These are phyloP conservation scores for Coelopa frigida DNA, from an alignment of 1,140 invertebrate genomes.

Conservation along the genomic window DNA sequence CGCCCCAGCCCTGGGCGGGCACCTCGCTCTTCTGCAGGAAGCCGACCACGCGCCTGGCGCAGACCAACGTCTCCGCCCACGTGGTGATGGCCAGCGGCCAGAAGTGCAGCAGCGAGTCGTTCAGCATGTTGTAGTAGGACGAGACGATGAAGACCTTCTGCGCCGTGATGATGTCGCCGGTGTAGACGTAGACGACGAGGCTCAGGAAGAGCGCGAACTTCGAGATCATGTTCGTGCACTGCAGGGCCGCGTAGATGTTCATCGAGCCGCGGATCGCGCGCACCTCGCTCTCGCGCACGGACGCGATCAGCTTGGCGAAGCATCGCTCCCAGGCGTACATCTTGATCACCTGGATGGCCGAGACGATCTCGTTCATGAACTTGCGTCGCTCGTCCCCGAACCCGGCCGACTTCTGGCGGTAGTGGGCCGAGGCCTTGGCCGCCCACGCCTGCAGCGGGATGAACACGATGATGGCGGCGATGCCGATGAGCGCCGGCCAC, in stretches of 20 bases:
- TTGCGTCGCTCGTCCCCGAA: conserved; percentile 71
- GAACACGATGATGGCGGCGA: conserved; percentile 65
- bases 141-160: conserved; percentile 51
- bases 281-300: conserved; percentile 48
- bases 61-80: conserved; percentile 53
- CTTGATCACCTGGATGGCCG: conserved; percentile 67
- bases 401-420: conserved; percentile 55
- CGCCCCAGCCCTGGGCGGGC: no score
- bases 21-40: conserved; percentile 44
- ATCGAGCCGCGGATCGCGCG: conserved; percentile 50
- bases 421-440: conserved; percentile 49
- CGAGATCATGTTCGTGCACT: conserved; percentile 48
- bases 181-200: conserved; percentile 53
- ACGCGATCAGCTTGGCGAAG: conserved; percentile 54
- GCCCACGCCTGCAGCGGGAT: conserved; percentile 74
- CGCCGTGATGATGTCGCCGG: conserved; percentile 51
- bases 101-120: conserved; percentile 54
- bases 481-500: conserved; percentile 64
- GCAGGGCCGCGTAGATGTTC: conserved; percentile 40
- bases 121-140: conserved; percentile 48
- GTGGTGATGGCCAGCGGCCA: conserved; percentile 60
- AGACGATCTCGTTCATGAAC: conserved; percentile 76
- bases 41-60: conserved; percentile 59
- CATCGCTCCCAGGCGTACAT: conserved; percentile 75
- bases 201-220: conserved; percentile 58